A percentile compares a stretch with the other conserved stretches of the same genome.
These are phyloP conservation scores for Campylorhamphus procurvoides DNA, from an alignment of 2,113 vertebrate genomes.

Conservation along the genomic window DNA sequence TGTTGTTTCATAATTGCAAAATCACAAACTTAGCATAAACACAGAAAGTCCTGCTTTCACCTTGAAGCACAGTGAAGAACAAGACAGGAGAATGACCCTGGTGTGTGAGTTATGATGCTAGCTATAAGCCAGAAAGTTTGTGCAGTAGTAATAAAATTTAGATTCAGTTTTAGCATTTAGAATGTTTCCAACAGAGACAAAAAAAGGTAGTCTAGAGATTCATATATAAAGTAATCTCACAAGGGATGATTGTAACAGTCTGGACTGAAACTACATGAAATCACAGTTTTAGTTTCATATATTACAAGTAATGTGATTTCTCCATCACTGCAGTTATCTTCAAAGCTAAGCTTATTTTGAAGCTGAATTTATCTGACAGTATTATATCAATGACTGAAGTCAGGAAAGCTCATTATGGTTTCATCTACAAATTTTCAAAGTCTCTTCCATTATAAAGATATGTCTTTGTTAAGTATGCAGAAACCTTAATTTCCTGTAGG, in stretches of 20 bases:
- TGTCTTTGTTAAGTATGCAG: not conserved
- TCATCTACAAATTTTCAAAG: not conserved
- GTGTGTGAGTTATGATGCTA: not conserved
- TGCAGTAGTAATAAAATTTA: not conserved
- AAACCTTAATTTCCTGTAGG: not conserved
- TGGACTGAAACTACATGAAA: not conserved
- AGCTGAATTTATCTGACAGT: not conserved
- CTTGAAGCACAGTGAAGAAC: not conserved
- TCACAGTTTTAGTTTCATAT: not conserved
- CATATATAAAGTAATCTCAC: not conserved
- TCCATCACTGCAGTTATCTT: not conserved
- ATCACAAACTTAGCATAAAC: not conserved
- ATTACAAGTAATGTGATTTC: not conserved
- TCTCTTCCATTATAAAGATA: not conserved
- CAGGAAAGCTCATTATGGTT: not conserved
- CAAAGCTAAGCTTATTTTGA: not conserved
- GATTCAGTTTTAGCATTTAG: not conserved
- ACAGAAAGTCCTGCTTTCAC: not conserved
- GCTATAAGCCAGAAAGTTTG: not conserved
- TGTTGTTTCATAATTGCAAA: not conserved
- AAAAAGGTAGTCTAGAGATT: not conserved
- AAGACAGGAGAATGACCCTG: not conserved
- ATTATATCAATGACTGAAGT: not conserved
- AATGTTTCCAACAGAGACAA: not conserved
- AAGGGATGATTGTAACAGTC: not conserved